Evolutionary conservation across 2,797 vertebrate genomes (phyloP).

Genomic region (Diplodus sargus): DNA sequence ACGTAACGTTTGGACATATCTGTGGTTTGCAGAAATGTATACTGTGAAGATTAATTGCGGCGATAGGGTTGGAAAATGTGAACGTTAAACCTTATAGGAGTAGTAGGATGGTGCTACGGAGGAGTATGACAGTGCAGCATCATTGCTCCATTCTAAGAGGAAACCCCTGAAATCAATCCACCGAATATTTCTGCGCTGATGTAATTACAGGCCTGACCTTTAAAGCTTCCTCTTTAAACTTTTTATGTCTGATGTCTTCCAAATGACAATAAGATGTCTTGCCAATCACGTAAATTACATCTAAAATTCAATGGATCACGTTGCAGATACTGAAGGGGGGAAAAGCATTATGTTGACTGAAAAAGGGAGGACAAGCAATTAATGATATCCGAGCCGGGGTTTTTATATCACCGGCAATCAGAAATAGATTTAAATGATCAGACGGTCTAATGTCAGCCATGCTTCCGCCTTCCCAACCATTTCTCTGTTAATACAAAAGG

Average conservation of each 20-base stretch:
- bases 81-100: not conserved
- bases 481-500: constrained; percentile 62
- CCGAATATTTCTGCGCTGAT: constrained; percentile 55
- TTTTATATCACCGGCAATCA: constrained; percentile 75
- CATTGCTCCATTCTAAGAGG: constrained; percentile 17
- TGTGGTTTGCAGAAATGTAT: too few relatives aligned
- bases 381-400: constrained; percentile 78
- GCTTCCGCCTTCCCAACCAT: constrained; percentile 61
- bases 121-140: not conserved
- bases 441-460: constrained; percentile 59
- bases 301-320: constrained; percentile 65
- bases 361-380: constrained; percentile 76
- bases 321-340: constrained; percentile 60
- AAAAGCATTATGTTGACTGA: constrained; percentile 78
- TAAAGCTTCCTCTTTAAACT: constrained; percentile 69
- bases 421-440: constrained; percentile 80
- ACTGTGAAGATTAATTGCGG: too few relatives aligned
- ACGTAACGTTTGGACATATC: too few relatives aligned
- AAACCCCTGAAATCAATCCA: constrained; percentile 55
- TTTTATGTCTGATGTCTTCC: constrained; percentile 57
- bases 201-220: constrained; percentile 74
- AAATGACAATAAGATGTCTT: constrained; percentile 73
- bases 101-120: not conserved
- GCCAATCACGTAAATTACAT: constrained; percentile 78
- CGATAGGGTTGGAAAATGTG: not conserved